Evolutionary conservation across 2,888 invertebrate genomes (phyloP).

Genomic region (Abrostola triplasia): DNA sequence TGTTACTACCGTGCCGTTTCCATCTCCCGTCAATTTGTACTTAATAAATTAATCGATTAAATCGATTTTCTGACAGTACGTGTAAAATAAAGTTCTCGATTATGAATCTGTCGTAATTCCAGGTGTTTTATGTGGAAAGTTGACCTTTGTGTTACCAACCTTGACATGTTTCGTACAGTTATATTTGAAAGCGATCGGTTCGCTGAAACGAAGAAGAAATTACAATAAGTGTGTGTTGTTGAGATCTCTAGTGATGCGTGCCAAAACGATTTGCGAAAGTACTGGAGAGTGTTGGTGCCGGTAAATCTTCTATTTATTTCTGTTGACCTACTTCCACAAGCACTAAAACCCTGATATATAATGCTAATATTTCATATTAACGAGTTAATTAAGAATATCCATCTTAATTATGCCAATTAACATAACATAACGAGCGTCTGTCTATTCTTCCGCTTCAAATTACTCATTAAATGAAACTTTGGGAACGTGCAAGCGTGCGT

Average conservation of each 20-base stretch:
- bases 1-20: constrained; percentile 66
- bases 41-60: constrained; percentile 29
- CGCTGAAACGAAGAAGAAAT: constrained; percentile 61
- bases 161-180: constrained; percentile 76
- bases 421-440: background rate
- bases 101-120: background rate
- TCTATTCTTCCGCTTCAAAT: constrained; percentile 16
- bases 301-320: constrained; percentile 65
- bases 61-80: constrained; percentile 8
- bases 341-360: constrained; percentile 31
- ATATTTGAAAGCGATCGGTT: constrained; percentile 65
- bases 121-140: constrained; percentile 50
- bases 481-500: too few relatives aligned
- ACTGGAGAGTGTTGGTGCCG: constrained; percentile 60
- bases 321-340: constrained; percentile 54
- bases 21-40: constrained; percentile 56
- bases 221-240: constrained; percentile 61
- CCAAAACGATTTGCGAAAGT: constrained; percentile 69
- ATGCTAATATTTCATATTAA: constrained; percentile 18
- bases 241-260: constrained; percentile 65
- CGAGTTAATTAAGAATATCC: background rate
- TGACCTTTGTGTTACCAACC: constrained; percentile 59
- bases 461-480: background rate
- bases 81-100: constrained; percentile 4
- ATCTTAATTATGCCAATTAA: constrained; percentile 8